phyloP scores from a whole-genome alignment of 2,797 vertebrate species.

The Acrossocheilus wenchowensis region DNA sequence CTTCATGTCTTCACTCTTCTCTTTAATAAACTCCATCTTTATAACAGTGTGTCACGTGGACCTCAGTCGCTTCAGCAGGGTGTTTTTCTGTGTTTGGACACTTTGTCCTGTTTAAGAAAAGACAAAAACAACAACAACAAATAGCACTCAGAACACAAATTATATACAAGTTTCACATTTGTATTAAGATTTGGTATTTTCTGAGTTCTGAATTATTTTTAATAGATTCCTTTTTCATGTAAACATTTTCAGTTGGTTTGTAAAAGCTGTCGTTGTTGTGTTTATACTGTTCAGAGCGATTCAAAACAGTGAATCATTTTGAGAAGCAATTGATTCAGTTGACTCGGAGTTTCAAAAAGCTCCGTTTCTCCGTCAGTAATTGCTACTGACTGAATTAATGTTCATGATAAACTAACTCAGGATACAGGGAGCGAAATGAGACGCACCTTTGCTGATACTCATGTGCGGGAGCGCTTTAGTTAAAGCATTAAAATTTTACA shows the following conservation, averaged over 20 bases:
- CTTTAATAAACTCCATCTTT: too few relatives aligned
- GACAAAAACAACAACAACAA: too few relatives aligned
- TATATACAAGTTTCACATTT: background rate
- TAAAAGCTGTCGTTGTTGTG: background rate
- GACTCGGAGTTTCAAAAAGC: background rate
- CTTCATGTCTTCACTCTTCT: too few relatives aligned
- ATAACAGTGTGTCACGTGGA: too few relatives aligned
- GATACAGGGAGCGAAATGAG: background rate
- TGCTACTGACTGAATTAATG: background rate
- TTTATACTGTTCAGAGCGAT: background rate
- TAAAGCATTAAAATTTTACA: background rate
- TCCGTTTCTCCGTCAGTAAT: background rate
- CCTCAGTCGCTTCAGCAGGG: too few relatives aligned
- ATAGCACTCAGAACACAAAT: background rate
- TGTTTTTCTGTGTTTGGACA: too few relatives aligned
- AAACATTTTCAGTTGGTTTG: background rate
- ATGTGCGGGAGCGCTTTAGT: too few relatives aligned
- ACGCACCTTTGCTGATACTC: background rate
- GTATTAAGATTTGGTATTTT: background rate
- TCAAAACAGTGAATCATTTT: background rate
- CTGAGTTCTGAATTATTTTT: background rate
- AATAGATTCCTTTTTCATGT: background rate
- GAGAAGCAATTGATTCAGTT: background rate
- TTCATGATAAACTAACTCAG: background rate
- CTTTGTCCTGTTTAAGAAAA: too few relatives aligned